Evolutionary conservation across 2,888 invertebrate species (phyloP), one percentile per base, ranked within the genome.

Genomic region (Cheilosia pagana): DNA sequence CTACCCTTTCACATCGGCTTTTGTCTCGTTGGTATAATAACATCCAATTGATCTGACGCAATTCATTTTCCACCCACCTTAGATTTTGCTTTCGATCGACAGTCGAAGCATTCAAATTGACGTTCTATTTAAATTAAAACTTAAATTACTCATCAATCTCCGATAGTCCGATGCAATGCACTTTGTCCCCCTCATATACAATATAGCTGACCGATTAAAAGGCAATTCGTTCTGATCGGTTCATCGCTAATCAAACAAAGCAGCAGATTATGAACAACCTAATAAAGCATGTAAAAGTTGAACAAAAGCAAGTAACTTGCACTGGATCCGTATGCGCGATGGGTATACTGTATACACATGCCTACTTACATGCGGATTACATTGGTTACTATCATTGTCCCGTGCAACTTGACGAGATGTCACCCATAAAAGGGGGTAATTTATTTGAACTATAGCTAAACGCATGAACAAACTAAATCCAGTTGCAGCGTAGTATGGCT

Each of bases 401-500:
- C 41, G 60, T 28, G 19, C 14, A 25, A 31, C 14, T 31, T 57
- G 16, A 35, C 4, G 57, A 35, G 57, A 65, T 65, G 65, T 39
- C n/a, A 52, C 65, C 52, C 21, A 21, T 10, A 19, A 50, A 21
- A 16, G 35, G 21, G 50, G 52, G n/a, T 39, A 35, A 65, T 39
- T 65, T 28, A 50, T 31, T 50, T 52, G 52, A 65, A 31, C 50
- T 50, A 8, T n/a, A 35, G 19, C n/a, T n/a, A n/a, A 35, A 16
- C 48, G 28, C 16, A 35, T 63, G 28, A 6, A 21, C 25, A 16
- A 28, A 23, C 39, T 21, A 21, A 19, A 39, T 10, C 35, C 35
- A 39, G 35, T 39, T 14, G 43, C 6, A 45, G 45, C 1, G 19
- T 8, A 10, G 8, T 5, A 6, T 23, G 3, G 21, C 12, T 39